phyloP scores from a whole-genome alignment of 2,797 vertebrate species.

The Enteromius mattozi region DNA sequence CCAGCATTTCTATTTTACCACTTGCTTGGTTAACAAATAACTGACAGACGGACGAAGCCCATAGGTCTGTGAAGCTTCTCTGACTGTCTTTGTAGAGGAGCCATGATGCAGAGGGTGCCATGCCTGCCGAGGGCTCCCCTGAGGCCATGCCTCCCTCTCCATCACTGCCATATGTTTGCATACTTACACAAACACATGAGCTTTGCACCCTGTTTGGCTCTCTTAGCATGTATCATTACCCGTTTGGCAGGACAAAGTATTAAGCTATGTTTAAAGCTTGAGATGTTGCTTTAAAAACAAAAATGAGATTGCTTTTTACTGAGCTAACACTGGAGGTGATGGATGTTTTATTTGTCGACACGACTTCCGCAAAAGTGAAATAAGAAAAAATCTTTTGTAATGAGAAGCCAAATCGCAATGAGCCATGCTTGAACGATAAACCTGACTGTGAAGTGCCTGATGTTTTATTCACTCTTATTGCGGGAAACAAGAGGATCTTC shows the following conservation, averaged over 20 bases:
- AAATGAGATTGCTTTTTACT: not conserved
- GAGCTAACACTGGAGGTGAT: slow-evolving; percentile 17
- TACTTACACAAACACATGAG: slow-evolving; percentile 70
- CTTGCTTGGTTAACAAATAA: slow-evolving; percentile 53
- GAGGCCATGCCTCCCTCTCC: slow-evolving; percentile 60
- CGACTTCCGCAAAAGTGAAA: slow-evolving; percentile 20
- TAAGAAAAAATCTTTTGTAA: slow-evolving; percentile 22
- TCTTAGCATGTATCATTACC: slow-evolving; percentile 57
- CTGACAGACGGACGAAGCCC: slow-evolving; percentile 45
- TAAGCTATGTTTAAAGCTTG: slow-evolving; percentile 7
- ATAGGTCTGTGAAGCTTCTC: slow-evolving; percentile 48
- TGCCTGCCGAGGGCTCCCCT: slow-evolving; percentile 41
- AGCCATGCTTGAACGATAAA: slow-evolving; percentile 77
- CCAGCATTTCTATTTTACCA: slow-evolving; percentile 48
- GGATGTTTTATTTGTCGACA: slow-evolving; percentile 27
- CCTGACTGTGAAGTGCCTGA: slow-evolving; percentile 84
- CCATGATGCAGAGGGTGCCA: slow-evolving; percentile 48
- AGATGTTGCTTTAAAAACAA: slow-evolving; percentile 16
- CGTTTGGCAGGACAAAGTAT: slow-evolving; percentile 40
- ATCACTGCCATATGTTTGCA: slow-evolving; percentile 72
- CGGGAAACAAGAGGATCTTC: slow-evolving; percentile 82
- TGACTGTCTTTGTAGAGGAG: slow-evolving; percentile 52
- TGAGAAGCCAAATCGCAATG: slow-evolving; percentile 80
- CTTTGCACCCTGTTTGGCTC: slow-evolving; percentile 83
- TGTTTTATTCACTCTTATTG: slow-evolving; percentile 52